Percentiles rank a stretch among this genome's conserved stretches.
Conservation (phyloP, 2,888 invertebrate genomes). For the Patella caerulea region DNA sequence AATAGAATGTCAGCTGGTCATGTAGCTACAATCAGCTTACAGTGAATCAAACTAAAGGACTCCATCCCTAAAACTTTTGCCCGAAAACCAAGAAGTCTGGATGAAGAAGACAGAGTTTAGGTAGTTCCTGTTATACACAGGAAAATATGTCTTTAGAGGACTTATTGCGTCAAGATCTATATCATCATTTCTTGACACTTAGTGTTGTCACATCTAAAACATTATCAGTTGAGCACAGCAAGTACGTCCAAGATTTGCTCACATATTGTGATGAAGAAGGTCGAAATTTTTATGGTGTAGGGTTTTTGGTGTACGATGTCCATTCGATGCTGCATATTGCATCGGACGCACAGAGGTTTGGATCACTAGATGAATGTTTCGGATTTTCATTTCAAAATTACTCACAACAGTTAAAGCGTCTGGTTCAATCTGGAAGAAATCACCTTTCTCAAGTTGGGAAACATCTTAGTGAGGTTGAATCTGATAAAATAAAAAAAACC, state of each 20-base stretch:
- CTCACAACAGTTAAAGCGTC: constrained; percentile 29
- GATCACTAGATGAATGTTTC: constrained; percentile 28
- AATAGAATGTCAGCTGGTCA: too few relatives aligned
- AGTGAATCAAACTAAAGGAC: too few relatives aligned
- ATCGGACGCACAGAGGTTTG: constrained; percentile 34
- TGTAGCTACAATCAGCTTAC: too few relatives aligned
- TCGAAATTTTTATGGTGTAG: constrained; percentile 29
- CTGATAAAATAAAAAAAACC: too few relatives aligned
- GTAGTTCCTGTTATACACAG: too few relatives aligned
- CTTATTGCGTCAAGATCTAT: too few relatives aligned
- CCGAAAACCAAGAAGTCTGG: too few relatives aligned
- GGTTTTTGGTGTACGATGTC: constrained; percentile 41
- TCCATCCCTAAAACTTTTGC: too few relatives aligned
- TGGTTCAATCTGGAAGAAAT: constrained; percentile 24
- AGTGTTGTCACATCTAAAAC: constrained; percentile 14
- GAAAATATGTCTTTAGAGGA: too few relatives aligned
- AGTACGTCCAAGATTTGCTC: constrained; percentile 30
- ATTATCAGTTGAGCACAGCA: constrained; percentile 15
- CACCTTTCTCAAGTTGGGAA: constrained; percentile 25
- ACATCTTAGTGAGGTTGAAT: too few relatives aligned
- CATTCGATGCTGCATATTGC: constrained; percentile 32
- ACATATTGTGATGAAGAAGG: constrained; percentile 32
- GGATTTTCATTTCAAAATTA: constrained; percentile 40
- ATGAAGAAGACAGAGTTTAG: too few relatives aligned
- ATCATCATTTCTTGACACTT: too few relatives aligned